phyloP scores from a whole-genome alignment of 2,888 invertebrate species.

The Phaedon cochleariae region DNA sequence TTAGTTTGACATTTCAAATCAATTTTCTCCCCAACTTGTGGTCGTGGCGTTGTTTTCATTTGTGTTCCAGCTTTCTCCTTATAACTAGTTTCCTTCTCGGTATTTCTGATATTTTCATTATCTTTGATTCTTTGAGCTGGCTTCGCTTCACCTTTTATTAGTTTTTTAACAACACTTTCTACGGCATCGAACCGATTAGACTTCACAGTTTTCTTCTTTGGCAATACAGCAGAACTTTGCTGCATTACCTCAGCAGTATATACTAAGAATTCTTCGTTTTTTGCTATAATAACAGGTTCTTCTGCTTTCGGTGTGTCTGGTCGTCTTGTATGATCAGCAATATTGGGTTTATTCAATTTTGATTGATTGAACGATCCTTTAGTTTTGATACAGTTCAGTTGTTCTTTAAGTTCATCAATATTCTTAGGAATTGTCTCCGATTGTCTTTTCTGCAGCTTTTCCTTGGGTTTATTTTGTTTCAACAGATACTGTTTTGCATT shows the following conservation, averaged over 20 bases:
- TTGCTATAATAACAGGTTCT: not conserved
- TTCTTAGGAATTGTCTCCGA: conserved; percentile 6
- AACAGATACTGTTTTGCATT: not conserved
- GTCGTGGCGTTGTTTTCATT: not conserved
- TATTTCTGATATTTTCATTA: no score
- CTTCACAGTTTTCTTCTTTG: not conserved
- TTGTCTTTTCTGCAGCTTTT: not conserved
- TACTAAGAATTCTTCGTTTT: not conserved
- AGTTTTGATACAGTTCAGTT: not conserved
- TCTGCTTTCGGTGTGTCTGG: not conserved
- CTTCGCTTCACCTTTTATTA: not conserved
- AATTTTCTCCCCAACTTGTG: no score
- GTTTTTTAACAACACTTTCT: conserved; percentile 11
- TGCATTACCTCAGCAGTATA: not conserved
- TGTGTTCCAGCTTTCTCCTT: not conserved
- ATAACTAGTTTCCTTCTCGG: not conserved
- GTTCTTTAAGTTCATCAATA: conserved; percentile 6
- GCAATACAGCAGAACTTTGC: not conserved
- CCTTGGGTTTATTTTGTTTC: not conserved
- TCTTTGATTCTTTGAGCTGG: not conserved
- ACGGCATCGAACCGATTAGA: conserved; percentile 1
- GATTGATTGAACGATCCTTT: not conserved
- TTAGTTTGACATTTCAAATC: no score
- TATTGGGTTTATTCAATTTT: not conserved
- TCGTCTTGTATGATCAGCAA: not conserved